These are phyloP conservation scores for Rhopalosiphum padi DNA, from an alignment of 1,140 invertebrate species.

Conservation along the genomic window DNA sequence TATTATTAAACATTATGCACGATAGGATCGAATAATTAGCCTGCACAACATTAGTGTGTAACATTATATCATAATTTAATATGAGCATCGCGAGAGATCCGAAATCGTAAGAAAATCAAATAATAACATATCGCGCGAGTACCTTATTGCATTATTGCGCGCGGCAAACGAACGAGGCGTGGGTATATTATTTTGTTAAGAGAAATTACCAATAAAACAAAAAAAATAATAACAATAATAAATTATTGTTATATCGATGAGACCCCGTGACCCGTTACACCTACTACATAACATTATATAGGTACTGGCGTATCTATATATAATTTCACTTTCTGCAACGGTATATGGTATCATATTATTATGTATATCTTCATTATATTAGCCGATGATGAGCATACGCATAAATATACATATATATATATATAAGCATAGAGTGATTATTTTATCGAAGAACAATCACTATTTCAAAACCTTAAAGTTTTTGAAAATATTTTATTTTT, in stretches of 20 bases:
- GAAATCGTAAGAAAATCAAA: neutral
- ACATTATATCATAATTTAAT: neutral
- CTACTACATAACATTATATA: neutral
- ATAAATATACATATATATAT: neutral
- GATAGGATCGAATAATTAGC: neutral
- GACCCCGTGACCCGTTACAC: slow-evolving; percentile 27
- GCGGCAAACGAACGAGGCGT: neutral
- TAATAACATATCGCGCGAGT: neutral
- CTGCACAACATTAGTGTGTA: no score
- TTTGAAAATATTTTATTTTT: neutral
- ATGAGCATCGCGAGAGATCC: neutral
- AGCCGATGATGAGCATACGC: neutral
- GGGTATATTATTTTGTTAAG: neutral
- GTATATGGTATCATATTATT: neutral
- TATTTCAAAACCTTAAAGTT: neutral
- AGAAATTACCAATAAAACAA: neutral
- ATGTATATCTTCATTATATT: neutral
- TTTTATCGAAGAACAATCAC: neutral
- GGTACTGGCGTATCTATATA: neutral
- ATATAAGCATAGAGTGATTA: neutral
- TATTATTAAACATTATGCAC: neutral
- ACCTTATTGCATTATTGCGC: neutral
- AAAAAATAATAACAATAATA: neutral
- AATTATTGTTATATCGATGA: slow-evolving; percentile 23
- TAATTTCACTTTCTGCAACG: neutral